A percentile compares a stretch with the other conserved stretches of the same genome.
Evolutionary conservation across 2,888 invertebrate genomes (phyloP).

Genomic region (Lasioglossum oenotherae): DNA sequence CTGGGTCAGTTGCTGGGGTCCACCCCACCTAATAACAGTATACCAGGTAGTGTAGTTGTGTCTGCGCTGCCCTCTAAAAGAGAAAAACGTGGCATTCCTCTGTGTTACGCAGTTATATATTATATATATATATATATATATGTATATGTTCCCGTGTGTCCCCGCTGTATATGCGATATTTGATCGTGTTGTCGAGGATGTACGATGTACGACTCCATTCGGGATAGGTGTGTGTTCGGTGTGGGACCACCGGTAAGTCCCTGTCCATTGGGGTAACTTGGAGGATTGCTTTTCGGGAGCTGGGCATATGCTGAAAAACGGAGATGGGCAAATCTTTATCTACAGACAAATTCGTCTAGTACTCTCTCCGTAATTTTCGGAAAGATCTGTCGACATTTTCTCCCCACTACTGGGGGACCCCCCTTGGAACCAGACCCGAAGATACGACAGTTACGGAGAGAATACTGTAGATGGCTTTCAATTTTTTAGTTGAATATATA

Average conservation of each 20-base stretch:
- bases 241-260: constrained; percentile 70
- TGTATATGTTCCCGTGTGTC: constrained; percentile 4
- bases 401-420: no score
- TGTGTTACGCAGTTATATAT: constrained; percentile 54
- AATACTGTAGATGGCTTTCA: no score
- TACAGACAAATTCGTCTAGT: not conserved
- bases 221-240: constrained; percentile 59
- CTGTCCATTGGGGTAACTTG: constrained; percentile 6
- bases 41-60: constrained; percentile 86
- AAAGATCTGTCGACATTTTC: no score
- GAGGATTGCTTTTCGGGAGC: not conserved
- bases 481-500: not conserved
- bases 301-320: not conserved
- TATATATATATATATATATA: not conserved
- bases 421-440: no score
- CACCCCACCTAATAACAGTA: constrained; percentile 86
- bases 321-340: not conserved
- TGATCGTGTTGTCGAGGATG: constrained; percentile 55
- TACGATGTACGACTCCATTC: constrained; percentile 17
- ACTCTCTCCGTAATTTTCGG: no score
- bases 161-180: constrained; percentile 42
- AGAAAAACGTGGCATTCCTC: constrained; percentile 52
- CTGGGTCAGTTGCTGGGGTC: constrained; percentile 92
- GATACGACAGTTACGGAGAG: no score
- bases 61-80: constrained; percentile 63